A percentile compares a stretch with the other conserved stretches of the same genome.
Evolutionary conservation across 2,888 invertebrate species (phyloP).

Genomic region (Eristalis arbustorum): DNA sequence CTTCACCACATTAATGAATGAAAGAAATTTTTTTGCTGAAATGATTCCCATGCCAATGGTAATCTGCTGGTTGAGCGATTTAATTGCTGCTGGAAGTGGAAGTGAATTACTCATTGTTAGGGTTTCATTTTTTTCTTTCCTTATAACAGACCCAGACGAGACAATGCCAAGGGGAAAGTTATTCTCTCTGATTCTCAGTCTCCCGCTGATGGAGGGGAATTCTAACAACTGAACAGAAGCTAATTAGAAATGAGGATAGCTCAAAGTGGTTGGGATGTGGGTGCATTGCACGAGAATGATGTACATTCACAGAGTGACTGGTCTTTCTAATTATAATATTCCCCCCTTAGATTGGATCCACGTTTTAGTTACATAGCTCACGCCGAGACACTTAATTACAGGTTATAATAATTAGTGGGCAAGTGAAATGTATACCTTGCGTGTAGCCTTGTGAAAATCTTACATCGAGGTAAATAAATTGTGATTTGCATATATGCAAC

Average conservation of each 20-base stretch:
- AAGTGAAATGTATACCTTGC: constrained; percentile 46
- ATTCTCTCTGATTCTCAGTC: constrained; percentile 25
- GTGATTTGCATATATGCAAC: neutral
- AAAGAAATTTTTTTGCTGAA: neutral
- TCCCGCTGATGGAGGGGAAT: neutral
- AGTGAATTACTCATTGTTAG: constrained; percentile 22
- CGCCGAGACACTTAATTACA: constrained; percentile 19
- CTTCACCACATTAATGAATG: constrained; percentile 3
- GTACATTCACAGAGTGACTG: constrained; percentile 20
- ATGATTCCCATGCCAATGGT: constrained; percentile 6
- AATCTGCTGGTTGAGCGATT: constrained; percentile 17
- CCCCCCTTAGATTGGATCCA: constrained; percentile 33
- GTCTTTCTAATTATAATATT: constrained; percentile 42
- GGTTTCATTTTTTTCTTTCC: neutral
- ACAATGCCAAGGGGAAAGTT: constrained; percentile 35
- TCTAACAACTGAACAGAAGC: constrained; percentile 9
- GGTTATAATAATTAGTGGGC: constrained; percentile 37
- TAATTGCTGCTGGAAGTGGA: constrained; percentile 28
- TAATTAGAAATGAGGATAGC: constrained; percentile 51
- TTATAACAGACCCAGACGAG: neutral
- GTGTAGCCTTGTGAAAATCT: constrained; percentile 28
- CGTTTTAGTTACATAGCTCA: constrained; percentile 24
- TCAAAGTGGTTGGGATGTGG: constrained; percentile 50
- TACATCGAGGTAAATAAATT: constrained; percentile 29
- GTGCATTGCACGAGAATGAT: constrained; percentile 15